Conservation (phyloP, 2,113 vertebrate species). For the Prionailurus bengalensis region DNA sequence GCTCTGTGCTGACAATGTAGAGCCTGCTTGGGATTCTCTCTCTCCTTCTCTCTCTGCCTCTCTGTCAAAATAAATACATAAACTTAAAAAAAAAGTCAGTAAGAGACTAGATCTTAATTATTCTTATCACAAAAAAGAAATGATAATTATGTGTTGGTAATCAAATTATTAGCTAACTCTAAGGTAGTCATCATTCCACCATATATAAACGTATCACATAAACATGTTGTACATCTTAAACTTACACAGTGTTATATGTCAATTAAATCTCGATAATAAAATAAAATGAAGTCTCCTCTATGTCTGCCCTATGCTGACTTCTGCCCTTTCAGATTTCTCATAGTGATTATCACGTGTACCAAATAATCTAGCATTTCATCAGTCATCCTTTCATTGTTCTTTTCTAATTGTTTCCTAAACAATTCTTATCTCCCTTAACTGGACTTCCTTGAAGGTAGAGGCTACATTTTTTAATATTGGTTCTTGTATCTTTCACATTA, state of each 20-base stretch:
- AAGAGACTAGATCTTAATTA: conserved; percentile 9
- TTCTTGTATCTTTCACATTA: neutral
- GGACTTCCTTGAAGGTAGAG: conserved; percentile 5
- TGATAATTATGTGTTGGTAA: neutral
- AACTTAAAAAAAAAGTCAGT: neutral
- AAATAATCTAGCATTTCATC: conserved; percentile 36
- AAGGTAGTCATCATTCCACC: neutral
- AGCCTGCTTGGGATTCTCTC: no score
- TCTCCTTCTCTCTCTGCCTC: no score
- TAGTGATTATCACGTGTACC: neutral
- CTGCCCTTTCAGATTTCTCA: conserved; percentile 42
- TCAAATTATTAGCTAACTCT: neutral
- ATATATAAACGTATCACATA: neutral
- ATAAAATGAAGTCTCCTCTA: conserved; percentile 7
- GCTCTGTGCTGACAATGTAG: no score
- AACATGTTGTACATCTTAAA: neutral
- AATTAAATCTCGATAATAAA: neutral
- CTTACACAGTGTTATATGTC: neutral
- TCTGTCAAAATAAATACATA: no score
- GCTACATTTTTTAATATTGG: conserved; percentile 35
- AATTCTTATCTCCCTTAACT: conserved; percentile 7
- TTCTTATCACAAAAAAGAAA: neutral
- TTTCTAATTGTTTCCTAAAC: conserved; percentile 39
- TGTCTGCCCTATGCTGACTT: neutral
- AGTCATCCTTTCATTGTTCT: conserved; percentile 22